Evolutionary conservation across 2,888 invertebrate species (phyloP), one percentile per base, ranked within the genome.

Genomic region (Polyploca ridens): DNA sequence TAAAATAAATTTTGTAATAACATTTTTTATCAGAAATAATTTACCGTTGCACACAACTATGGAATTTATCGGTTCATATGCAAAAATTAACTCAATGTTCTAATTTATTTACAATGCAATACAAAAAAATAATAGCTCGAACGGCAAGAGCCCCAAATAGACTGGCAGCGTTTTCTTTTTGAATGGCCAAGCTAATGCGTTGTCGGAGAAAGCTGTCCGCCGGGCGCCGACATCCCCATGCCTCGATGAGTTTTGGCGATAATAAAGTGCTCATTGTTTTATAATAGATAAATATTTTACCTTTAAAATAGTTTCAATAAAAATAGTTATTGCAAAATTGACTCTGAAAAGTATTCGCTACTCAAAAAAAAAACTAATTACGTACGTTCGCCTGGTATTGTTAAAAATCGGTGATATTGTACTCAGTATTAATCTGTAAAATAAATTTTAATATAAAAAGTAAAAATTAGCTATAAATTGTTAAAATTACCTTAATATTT

Each of bases 371-470:
- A 80, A 69, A 58, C 66, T 64, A 64, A 70, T 66, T 67, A 67
- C 66, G 65, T 62, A 66, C 65, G 63, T 67, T 70, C 69, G 70
- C 70, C 72, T 69, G 58, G 63, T 61, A 65, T 64, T 65, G 65
- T 33, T 59, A 63, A 66, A 67, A 63, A 75, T 71, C 75, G 83
- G 81, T 80, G 83, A 82, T 81, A 82, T 75, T 80, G 79, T 86
- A 86, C 75, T 84, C 89, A 90, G 87, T 88, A 90, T 88, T 87
- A 86, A 82, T 81, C 77, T 84, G 83, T 87, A 86, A 82, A 83
- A 81, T 84, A 82, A 77, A 76, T 78, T 76, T 82, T 77, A 79
- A 68, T 67, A 71, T 66, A 74, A 77, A 69, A 33, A 63, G 62
- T 19, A n/a, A 54, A 54, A 54, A 54, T 2, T 19, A 19, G 19